These are phyloP conservation scores for Dipus sagitta DNA, from an alignment of 2,797 vertebrate species.

Conservation along the genomic window DNA sequence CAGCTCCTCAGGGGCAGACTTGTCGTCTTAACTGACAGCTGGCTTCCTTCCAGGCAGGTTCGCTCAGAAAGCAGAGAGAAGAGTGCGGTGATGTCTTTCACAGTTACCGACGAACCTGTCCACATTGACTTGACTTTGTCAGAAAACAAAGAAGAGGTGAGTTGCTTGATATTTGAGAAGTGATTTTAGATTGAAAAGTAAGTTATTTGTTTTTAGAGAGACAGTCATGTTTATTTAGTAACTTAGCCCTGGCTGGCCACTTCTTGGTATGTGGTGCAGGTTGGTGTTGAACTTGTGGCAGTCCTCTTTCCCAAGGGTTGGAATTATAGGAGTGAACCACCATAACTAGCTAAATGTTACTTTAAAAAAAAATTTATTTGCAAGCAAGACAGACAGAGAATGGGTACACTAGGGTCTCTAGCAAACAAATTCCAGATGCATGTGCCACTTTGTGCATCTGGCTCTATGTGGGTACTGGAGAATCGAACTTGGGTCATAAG, in stretches of 20 bases:
- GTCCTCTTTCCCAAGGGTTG: not conserved
- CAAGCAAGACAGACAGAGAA: too few species aligned
- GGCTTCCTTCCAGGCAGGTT: constrained; percentile 93
- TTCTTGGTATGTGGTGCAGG: not conserved
- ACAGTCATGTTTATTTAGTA: too few species aligned
- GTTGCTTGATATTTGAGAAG: constrained; percentile 41
- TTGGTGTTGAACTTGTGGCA: not conserved
- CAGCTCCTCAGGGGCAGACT: not conserved
- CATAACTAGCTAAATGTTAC: not conserved
- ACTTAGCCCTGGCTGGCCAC: not conserved
- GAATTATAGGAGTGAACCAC: not conserved
- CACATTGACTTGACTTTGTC: constrained; percentile 94
- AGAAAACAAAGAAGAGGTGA: constrained; percentile 96
- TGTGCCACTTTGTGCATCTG: too few species aligned
- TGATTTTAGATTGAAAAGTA: constrained; percentile 35
- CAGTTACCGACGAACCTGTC: constrained; percentile 94
- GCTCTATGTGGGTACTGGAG: too few species aligned
- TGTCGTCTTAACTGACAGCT: constrained; percentile 24
- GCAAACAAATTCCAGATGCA: too few species aligned
- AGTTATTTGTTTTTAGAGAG: not conserved
- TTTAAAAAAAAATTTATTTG: too few species aligned
- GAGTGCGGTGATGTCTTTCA: constrained; percentile 96
- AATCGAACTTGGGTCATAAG: too few species aligned
- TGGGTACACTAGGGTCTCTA: too few species aligned
- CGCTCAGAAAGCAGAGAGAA: constrained; percentile 96